Base-by-base conservation (phyloP, 2,113 vertebrate genomes). In the Clarias gariepinus region DNA sequence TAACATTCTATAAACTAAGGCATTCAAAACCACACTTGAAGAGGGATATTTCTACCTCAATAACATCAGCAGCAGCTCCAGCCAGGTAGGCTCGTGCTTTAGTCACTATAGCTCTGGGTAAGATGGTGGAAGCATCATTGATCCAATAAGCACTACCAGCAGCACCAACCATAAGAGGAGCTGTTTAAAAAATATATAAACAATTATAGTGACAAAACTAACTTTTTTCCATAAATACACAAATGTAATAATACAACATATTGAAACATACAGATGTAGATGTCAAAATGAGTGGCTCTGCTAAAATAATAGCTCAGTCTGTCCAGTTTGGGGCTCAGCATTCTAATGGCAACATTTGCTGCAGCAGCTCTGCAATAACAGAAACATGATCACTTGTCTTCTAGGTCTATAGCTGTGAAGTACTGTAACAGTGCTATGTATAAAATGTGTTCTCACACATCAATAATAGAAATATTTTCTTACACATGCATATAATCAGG, bases 271-370 rank as follows among this genome's bases (percentile, higher is more conserved):
- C 97, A 93, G 71, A 86, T 92, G 71, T 94, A 97, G 63, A 68
- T 2, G 30, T 93, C 93, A 0, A 91, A 0, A 0, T 82, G 86
- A 7, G 94, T 0, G n/a, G 92, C 95, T 91, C 94, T 97, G 94
- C 96, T 98, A 64, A 94, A 96, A 52, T 90, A 93, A 5, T 91
- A 91, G 89, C 89, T 95, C 90, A 95, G 90, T 83, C 90, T 92
- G 74, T 96, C 94, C 88, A 95, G 0, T 57, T 87, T 95, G 82
- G 93, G 90, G 76, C 91, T 92, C 90, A 98, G 76, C 79, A 97
- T 88, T 87, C 95, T 96, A 47, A 97, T 77, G 82, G 95, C 97
- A 0, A 96, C 88, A 16, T 94, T 96, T 90, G 96, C 95, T 88
- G 95, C 94, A 36, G 94, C 91, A 90, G 95, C 95, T 89, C 97